Evolutionary conservation across 2,113 vertebrate species (phyloP).

Genomic region (Lanius ludovicianus): DNA sequence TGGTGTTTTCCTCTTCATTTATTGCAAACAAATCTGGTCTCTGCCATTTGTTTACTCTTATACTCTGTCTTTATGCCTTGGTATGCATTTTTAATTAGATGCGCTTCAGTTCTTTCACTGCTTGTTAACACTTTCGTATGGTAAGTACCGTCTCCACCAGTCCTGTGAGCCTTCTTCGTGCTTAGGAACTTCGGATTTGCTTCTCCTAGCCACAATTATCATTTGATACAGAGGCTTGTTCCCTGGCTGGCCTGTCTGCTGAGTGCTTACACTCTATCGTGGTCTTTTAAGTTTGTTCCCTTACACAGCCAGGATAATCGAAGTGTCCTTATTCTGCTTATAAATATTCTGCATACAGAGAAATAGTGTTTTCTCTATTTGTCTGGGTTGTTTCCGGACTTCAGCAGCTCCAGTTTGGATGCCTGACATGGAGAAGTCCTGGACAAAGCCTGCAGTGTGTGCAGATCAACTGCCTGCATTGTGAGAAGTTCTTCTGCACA

Average conservation of each 20-base stretch:
- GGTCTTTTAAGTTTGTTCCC: background rate
- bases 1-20: slow-evolving; percentile 68
- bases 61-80: slow-evolving; percentile 67
- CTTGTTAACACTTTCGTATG: slow-evolving; percentile 56
- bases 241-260: background rate
- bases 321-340: background rate
- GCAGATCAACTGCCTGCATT: slow-evolving; percentile 54
- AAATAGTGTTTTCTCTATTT: slow-evolving; percentile 33
- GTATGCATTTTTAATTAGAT: slow-evolving; percentile 71
- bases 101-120: slow-evolving; percentile 61
- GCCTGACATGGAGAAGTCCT: slow-evolving; percentile 30
- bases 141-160: slow-evolving; percentile 6
- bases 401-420: slow-evolving; percentile 50
- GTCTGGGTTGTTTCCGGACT: slow-evolving; percentile 51
- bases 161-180: background rate
- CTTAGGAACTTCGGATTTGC: background rate
- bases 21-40: slow-evolving; percentile 71
- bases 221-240: background rate
- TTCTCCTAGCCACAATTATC: background rate
- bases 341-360: slow-evolving; percentile 6
- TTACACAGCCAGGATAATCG: background rate
- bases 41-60: slow-evolving; percentile 70
- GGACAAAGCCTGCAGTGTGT: slow-evolving; percentile 56
- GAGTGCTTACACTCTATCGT: accelerated
- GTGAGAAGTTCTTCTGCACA: slow-evolving; percentile 40